Percentiles rank a stretch among this genome's conserved stretches.
These are phyloP conservation scores for Arenaria interpres DNA, from an alignment of 2,113 vertebrate genomes.

Conservation along the genomic window DNA sequence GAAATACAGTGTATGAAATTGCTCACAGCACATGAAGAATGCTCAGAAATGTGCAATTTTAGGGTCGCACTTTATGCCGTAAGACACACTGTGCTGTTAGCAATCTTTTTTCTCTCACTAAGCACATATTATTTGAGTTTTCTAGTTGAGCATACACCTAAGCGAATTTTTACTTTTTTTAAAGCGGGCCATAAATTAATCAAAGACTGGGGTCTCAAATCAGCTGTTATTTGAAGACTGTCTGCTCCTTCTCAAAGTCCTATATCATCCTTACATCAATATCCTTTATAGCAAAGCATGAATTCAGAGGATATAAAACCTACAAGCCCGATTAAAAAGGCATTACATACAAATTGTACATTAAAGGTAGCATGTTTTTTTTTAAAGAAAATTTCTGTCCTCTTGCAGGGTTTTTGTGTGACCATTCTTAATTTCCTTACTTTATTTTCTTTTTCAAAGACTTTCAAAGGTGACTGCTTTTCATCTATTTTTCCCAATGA, in stretches of 20 bases:
- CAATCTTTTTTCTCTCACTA: slow-evolving; percentile 11
- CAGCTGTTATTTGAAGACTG: slow-evolving; percentile 1
- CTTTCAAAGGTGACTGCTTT: not conserved
- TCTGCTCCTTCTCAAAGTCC: not conserved
- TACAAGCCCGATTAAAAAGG: not conserved
- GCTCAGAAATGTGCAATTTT: slow-evolving; percentile 18
- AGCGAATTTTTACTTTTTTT: slow-evolving; percentile 11
- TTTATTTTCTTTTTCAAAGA: not conserved
- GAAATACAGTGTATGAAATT: slow-evolving; percentile 26
- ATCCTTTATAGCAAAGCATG: not conserved
- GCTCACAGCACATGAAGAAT: slow-evolving; percentile 31
- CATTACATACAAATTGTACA: not conserved
- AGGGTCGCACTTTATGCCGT: slow-evolving; percentile 16
- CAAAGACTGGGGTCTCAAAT: not conserved
- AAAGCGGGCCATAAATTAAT: slow-evolving; percentile 13
- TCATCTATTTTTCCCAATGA: not conserved
- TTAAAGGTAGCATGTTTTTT: not conserved
- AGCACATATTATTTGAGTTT: slow-evolving; percentile 11
- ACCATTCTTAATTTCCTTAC: not conserved
- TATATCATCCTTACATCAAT: not conserved
- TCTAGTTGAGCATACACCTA: slow-evolving; percentile 37
- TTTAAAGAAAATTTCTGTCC: not conserved
- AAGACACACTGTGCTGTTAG: slow-evolving; percentile 9
- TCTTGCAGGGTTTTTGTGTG: not conserved
- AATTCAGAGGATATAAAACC: not conserved